Evolutionary conservation across 1,140 invertebrate species (phyloP).

Genomic region (Leptinotarsa undecemlineata): DNA sequence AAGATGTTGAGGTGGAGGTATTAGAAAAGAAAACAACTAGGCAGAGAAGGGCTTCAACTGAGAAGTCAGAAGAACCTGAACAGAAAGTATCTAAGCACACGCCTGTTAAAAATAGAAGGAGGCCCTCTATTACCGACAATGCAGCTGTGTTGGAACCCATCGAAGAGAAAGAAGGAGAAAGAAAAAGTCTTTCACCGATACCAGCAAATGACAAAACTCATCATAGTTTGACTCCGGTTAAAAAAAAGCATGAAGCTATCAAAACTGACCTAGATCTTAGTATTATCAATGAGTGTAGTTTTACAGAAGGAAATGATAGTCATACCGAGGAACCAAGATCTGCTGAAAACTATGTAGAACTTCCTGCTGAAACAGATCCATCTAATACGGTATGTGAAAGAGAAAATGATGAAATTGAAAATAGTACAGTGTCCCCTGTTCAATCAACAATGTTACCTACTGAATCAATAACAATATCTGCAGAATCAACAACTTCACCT

Average conservation of each 20-base stretch:
- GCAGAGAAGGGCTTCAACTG: not conserved
- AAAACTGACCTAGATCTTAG: constrained; percentile 19
- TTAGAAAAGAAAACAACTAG: constrained; percentile 8
- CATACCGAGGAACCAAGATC: not conserved
- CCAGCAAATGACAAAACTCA: not conserved
- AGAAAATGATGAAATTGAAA: no score
- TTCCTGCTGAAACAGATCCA: constrained; percentile 1
- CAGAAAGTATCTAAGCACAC: not conserved
- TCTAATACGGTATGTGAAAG: not conserved
- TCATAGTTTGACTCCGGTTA: not conserved
- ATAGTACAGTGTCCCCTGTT: no score
- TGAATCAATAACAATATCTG: no score
- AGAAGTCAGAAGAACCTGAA: constrained; percentile 20
- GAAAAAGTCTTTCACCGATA: constrained; percentile 9
- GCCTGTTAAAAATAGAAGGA: constrained; percentile 16
- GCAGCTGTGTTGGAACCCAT: constrained; percentile 16
- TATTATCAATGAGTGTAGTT: constrained; percentile 23
- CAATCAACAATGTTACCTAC: no score
- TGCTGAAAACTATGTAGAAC: not conserved
- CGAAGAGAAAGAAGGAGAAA: constrained; percentile 15
- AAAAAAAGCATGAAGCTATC: constrained; percentile 9
- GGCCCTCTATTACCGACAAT: constrained; percentile 8
- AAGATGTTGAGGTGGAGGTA: constrained; percentile 13
- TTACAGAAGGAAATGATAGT: constrained; percentile 10
- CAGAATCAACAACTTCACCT: no score